phyloP scores from a whole-genome alignment of 2,113 vertebrate genomes.

The Butastur rufipennis region DNA sequence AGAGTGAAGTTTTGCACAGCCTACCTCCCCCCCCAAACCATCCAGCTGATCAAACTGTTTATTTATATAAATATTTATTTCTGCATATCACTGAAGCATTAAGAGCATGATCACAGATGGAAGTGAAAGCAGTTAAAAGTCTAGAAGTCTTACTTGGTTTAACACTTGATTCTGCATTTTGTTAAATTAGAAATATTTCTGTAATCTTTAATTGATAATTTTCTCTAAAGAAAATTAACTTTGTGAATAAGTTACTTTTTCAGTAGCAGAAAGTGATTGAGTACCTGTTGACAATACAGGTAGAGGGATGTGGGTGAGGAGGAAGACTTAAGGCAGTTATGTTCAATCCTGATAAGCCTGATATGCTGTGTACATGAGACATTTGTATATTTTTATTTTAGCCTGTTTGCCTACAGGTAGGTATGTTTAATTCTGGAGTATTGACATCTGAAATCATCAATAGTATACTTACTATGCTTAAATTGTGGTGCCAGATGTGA shows the following conservation, averaged over 20 bases:
- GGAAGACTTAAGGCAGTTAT: not conserved
- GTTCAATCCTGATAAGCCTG: not conserved
- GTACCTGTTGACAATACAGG: not conserved
- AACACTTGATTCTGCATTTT: not conserved
- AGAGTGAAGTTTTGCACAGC: not conserved
- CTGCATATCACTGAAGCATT: not conserved
- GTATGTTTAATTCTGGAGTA: not conserved
- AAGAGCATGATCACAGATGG: not conserved
- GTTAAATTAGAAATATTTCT: not conserved
- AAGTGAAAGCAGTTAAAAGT: not conserved
- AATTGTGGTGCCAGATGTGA: slow-evolving; percentile 28
- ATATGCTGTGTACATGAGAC: not conserved
- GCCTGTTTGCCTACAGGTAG: slow-evolving; percentile 8
- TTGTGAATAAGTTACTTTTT: not conserved
- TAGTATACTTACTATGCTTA: not conserved
- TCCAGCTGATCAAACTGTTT: not conserved
- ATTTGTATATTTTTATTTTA: not conserved
- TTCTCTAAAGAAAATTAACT: not conserved
- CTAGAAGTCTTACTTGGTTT: not conserved
- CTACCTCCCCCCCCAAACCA: not conserved
- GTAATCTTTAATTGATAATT: not conserved
- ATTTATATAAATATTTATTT: not conserved
- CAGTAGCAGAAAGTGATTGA: not conserved
- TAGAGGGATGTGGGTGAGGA: not conserved
- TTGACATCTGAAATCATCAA: not conserved